A percentile compares a stretch with the other conserved stretches of the same genome.
These are phyloP conservation scores for Tetranychus truncatus DNA, from an alignment of 2,888 invertebrate genomes.

Conservation along the genomic window DNA sequence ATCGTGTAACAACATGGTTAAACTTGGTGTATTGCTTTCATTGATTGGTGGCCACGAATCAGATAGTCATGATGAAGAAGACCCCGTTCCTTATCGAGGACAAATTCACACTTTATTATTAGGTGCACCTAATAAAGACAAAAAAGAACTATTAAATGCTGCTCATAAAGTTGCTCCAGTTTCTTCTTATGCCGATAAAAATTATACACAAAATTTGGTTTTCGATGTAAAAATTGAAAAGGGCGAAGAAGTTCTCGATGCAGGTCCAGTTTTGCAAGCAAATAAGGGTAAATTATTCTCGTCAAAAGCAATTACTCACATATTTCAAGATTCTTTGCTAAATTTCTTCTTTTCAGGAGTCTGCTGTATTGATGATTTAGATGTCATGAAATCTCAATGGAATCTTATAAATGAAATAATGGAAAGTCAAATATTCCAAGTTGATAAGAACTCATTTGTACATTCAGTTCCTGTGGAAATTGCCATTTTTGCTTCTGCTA, in stretches of 20 bases:
- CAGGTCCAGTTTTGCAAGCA: conserved; percentile 5
- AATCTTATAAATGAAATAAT: neutral
- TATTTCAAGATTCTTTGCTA: no score
- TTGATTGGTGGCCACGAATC: conserved; percentile 8
- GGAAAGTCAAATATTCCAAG: neutral
- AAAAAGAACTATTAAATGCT: neutral
- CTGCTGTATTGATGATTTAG: conserved; percentile 6
- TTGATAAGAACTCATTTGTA: neutral
- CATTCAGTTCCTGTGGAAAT: neutral
- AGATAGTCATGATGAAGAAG: neutral
- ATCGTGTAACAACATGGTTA: neutral
- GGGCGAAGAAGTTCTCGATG: neutral
- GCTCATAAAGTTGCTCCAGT: neutral
- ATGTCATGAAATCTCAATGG: neutral
- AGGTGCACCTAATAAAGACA: neutral
- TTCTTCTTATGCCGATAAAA: neutral
- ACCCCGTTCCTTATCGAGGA: neutral
- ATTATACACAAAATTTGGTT: neutral
- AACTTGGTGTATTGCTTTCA: conserved; percentile 3
- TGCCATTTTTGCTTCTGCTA: neutral
- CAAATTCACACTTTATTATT: neutral
- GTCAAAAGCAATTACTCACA: no score
- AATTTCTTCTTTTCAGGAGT: neutral
- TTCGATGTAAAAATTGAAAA: neutral
- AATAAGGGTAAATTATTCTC: neutral